Conservation (phyloP, 2,113 vertebrate genomes). For the Acanthisitta chloris region DNA sequence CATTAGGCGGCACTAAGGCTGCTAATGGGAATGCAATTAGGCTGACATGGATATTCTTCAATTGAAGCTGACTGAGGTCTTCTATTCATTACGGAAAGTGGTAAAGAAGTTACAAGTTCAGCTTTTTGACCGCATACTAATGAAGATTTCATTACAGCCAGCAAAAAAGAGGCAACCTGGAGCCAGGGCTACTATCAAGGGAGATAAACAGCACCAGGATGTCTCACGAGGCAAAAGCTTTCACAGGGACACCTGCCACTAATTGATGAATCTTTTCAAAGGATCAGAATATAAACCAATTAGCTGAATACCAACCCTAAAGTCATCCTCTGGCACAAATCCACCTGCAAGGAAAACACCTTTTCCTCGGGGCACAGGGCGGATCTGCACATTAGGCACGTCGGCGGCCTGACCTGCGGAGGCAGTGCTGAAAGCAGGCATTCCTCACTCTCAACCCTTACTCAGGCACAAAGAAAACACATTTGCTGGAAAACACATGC, state of each 20-base stretch:
- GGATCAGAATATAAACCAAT: conserved; percentile 44
- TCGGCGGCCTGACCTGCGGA: background rate
- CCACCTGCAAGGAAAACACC: conserved; percentile 3
- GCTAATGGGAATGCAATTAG: conserved; percentile 57
- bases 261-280: background rate
- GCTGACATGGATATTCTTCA: conserved; percentile 47
- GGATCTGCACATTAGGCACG: background rate
- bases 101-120: conserved; percentile 2
- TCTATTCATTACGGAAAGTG: conserved; percentile 12
- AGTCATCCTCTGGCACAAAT: conserved; percentile 22
- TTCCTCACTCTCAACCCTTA: background rate
- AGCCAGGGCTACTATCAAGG: background rate
- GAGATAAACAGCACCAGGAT: background rate
- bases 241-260: background rate
- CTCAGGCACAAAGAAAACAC: conserved; percentile 5
- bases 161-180: background rate
- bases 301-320: conserved; percentile 17
- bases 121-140: conserved; percentile 31
- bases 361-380: background rate
- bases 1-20: conserved; percentile 17
- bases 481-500: background rate
- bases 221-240: background rate
- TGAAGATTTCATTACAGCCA: background rate
- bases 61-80: conserved; percentile 45
- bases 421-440: background rate